phyloP scores from a whole-genome alignment of 2,797 vertebrate species.

The Buphagus erythrorhynchus region DNA sequence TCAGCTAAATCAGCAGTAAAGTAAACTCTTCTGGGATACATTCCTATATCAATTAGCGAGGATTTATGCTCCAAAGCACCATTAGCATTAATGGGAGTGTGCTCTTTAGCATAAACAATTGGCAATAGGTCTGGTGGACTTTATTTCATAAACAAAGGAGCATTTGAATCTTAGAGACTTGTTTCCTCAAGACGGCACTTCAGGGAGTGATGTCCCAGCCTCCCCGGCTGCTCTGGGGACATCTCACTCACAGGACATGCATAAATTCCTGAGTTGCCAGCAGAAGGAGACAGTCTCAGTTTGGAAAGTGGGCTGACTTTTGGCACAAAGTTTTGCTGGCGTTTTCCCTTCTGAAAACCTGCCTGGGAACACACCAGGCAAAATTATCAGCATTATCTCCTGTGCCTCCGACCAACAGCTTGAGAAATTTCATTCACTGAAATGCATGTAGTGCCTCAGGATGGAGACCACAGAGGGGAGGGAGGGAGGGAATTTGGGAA shows the following conservation, averaged over 20 bases:
- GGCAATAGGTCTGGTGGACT: constrained; percentile 41
- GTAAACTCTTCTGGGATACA: constrained; percentile 57
- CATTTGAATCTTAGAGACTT: neutral
- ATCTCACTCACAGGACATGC: neutral
- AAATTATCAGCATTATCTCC: neutral
- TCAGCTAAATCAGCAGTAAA: constrained; percentile 69
- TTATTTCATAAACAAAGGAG: constrained; percentile 46
- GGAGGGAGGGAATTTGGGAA: neutral
- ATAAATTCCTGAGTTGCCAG: neutral
- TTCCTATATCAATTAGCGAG: constrained; percentile 67
- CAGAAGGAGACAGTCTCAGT: neutral
- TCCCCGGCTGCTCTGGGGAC: neutral
- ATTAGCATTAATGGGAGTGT: constrained; percentile 59
- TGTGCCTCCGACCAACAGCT: rapidly evolving
- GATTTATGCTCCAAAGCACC: constrained; percentile 67
- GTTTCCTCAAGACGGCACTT: neutral
- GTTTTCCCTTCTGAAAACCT: neutral
- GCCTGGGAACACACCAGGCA: neutral
- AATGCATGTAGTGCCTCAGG: neutral
- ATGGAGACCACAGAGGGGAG: neutral
- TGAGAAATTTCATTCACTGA: neutral
- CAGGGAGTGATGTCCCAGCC: neutral
- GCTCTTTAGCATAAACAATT: constrained; percentile 60
- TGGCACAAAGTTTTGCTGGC: neutral
- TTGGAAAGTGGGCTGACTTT: neutral